These are phyloP conservation scores for Diplolepis rosae DNA, from an alignment of 2,888 invertebrate species.

Conservation along the genomic window DNA sequence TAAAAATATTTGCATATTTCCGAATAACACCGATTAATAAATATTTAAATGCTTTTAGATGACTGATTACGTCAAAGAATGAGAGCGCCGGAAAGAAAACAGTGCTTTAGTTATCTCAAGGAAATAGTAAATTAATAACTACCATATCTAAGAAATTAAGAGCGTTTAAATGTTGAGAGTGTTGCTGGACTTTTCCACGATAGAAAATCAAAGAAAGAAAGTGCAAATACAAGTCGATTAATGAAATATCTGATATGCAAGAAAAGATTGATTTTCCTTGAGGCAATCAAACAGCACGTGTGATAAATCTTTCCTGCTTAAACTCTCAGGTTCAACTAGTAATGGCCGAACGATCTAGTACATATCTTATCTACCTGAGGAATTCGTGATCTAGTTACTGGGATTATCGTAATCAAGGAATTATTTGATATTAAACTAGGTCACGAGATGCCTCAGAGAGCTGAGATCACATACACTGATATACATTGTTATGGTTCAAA, in stretches of 20 bases:
- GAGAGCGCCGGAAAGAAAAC: conserved; percentile 30
- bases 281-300: conserved; percentile 30
- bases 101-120: conserved; percentile 27
- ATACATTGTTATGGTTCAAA: conserved; percentile 55
- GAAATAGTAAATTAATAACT: conserved; percentile 1
- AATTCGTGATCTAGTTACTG: conserved; percentile 27
- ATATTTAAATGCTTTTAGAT: not conserved
- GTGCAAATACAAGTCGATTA: not conserved
- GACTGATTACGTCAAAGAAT: conserved; percentile 10
- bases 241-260: conserved; percentile 4
- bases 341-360: conserved; percentile 47
- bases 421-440: not conserved
- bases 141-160: not conserved
- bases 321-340: conserved; percentile 64
- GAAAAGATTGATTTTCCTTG: conserved; percentile 11
- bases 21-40: too few relatives aligned
- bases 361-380: conserved; percentile 54
- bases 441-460: conserved; percentile 50
- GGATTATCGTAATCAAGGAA: not conserved
- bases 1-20: too few relatives aligned
- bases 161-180: too few relatives aligned
- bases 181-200: not conserved
- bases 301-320: conserved; percentile 46
- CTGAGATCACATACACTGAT: conserved; percentile 52
- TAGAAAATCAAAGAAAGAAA: not conserved